Percentiles rank a stretch among this genome's conserved stretches.
phyloP scores from a whole-genome alignment of 2,888 invertebrate species.

The Luperina nickerlii region DNA sequence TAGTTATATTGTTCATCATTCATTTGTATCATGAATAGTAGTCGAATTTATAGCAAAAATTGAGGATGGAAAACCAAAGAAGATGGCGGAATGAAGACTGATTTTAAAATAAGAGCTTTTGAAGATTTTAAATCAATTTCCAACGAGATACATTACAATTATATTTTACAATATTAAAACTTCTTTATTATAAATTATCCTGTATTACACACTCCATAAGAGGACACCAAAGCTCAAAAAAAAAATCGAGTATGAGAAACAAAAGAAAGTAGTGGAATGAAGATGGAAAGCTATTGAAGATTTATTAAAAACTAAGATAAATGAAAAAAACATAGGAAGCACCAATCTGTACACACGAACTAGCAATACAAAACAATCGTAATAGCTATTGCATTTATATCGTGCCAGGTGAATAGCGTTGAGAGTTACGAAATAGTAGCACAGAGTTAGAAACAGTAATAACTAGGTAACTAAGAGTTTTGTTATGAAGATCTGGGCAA shows the following conservation, averaged over 20 bases:
- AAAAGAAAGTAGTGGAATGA: no score
- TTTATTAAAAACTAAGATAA: no score
- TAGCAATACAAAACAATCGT: constrained; percentile 14
- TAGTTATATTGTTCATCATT: not conserved
- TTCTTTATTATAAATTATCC: no score
- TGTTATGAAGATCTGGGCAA: not conserved
- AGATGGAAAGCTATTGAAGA: no score
- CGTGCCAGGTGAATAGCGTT: not conserved
- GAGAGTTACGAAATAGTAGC: not conserved
- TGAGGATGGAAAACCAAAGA: no score
- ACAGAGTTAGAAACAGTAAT: not conserved
- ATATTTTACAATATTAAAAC: no score
- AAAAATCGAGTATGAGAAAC: no score
- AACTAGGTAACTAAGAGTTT: not conserved
- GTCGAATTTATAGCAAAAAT: no score
- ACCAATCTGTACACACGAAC: constrained; percentile 13
- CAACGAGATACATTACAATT: not conserved
- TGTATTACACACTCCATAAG: not conserved
- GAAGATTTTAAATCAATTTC: not conserved
- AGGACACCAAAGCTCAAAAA: not conserved
- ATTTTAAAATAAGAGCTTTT: no score
- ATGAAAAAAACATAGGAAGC: constrained; percentile 12
- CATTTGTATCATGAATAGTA: no score
- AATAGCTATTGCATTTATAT: constrained; percentile 18
- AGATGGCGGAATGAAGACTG: no score